These are phyloP conservation scores for Neopelma chrysocephalum DNA, from an alignment of 2,797 vertebrate genomes.

Conservation along the genomic window DNA sequence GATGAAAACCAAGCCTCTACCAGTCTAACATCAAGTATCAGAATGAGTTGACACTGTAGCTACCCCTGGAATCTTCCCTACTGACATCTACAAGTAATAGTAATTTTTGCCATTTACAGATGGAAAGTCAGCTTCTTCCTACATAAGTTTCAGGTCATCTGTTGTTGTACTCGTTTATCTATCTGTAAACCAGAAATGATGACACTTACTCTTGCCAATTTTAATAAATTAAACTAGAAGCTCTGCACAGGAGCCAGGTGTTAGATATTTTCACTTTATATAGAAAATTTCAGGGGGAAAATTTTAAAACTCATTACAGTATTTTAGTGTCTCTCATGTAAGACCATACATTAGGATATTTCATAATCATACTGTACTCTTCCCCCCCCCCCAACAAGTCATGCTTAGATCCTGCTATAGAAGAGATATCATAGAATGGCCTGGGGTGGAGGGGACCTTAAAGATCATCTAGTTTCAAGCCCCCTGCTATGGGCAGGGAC, in stretches of 20 bases:
- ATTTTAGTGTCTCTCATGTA: background rate
- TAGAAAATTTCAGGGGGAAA: background rate
- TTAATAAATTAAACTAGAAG: background rate
- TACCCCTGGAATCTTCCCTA: background rate
- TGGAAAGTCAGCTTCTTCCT: background rate
- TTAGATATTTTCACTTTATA: background rate
- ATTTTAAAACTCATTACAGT: background rate
- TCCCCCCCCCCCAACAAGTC: background rate
- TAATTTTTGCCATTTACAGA: background rate
- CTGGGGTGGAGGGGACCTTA: too few relatives aligned
- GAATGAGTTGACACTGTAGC: rapidly evolving
- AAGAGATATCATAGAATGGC: rapidly evolving
- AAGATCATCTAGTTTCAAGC: too few relatives aligned
- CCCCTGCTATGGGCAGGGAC: background rate
- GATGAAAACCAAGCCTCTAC: background rate
- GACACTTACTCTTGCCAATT: background rate
- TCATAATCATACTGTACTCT: rapidly evolving
- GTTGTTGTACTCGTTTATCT: rapidly evolving
- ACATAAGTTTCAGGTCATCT: background rate
- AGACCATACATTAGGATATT: background rate
- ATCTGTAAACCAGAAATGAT: rapidly evolving
- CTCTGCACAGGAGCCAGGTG: background rate
- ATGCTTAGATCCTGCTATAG: rapidly evolving
- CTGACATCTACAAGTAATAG: background rate
- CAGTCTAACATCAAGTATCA: background rate